Evolutionary conservation across 1,140 invertebrate genomes (phyloP).

Genomic region (Nasonia giraulti): DNA sequence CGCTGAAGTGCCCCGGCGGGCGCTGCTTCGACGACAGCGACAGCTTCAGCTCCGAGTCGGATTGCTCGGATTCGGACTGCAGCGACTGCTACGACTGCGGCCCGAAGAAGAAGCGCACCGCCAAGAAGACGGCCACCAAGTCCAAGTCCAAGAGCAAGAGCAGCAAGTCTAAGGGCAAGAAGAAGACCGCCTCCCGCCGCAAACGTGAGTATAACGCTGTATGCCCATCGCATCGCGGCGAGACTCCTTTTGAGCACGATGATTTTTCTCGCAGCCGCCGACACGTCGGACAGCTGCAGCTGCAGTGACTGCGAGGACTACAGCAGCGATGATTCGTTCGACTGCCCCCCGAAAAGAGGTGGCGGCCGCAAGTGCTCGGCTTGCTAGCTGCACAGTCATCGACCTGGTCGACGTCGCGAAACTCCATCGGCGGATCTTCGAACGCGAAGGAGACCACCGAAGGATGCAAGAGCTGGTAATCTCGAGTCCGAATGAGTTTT

Average conservation of each 20-base stretch:
- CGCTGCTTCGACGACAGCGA: constrained; percentile 6
- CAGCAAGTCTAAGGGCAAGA: constrained; percentile 18
- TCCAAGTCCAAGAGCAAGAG: background rate
- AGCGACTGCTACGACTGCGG: constrained; percentile 23
- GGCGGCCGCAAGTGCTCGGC: background rate
- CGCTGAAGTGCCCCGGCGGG: background rate
- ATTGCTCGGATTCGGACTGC: constrained; percentile 12
- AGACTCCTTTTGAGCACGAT: too few species aligned
- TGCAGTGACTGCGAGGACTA: constrained; percentile 11
- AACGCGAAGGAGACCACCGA: too few species aligned
- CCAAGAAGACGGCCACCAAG: background rate
- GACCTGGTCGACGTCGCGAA: too few species aligned
- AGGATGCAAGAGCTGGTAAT: too few species aligned
- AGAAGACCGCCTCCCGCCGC: constrained; percentile 31
- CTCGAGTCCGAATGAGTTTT: too few species aligned
- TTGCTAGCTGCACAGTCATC: background rate
- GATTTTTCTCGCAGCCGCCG: background rate
- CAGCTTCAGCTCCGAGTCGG: background rate
- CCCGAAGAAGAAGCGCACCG: constrained; percentile 7
- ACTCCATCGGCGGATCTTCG: too few species aligned
- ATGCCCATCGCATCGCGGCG: too few species aligned
- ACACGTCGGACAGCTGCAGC: constrained; percentile 29
- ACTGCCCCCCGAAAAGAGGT: background rate
- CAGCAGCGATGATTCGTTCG: constrained; percentile 28
- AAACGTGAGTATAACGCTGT: constrained; percentile 9